Conservation (phyloP, 2,797 vertebrate genomes). For the Macropus fuliginosus region DNA sequence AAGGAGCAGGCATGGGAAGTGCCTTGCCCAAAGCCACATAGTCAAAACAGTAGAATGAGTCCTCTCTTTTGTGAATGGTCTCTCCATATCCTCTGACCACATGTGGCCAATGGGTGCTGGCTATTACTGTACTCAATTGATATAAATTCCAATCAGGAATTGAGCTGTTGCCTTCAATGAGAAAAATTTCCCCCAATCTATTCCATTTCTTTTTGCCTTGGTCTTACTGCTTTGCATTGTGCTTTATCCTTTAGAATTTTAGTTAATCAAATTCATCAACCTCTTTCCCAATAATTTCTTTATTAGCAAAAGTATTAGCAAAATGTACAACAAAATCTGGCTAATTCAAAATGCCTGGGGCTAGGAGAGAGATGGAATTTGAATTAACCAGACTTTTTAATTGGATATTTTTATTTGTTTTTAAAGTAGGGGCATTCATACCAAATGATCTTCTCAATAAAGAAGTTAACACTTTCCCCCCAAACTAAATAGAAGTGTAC, state of each 20-base stretch:
- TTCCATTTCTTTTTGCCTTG: not conserved
- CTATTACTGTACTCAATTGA: not conserved
- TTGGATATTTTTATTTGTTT: slow-evolving; percentile 36
- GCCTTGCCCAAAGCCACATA: not conserved
- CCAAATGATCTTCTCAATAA: not conserved
- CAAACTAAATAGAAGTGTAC: not conserved
- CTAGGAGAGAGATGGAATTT: slow-evolving; percentile 8
- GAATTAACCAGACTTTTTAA: slow-evolving; percentile 36
- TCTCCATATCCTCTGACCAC: not conserved
- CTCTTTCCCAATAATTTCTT: not conserved
- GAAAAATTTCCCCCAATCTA: not conserved
- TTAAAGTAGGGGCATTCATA: slow-evolving; percentile 39
- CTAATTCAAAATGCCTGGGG: slow-evolving; percentile 7
- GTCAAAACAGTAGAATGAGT: not conserved
- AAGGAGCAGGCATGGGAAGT: not conserved
- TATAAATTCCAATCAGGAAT: not conserved
- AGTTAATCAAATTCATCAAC: not conserved
- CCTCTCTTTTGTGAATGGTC: not conserved
- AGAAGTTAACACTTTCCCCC: not conserved
- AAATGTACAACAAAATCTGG: not conserved
- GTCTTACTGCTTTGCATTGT: not conserved
- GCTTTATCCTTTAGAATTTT: not conserved
- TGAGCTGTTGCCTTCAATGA: not conserved
- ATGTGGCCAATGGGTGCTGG: not conserved
- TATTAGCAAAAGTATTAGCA: not conserved